A percentile compares a stretch with the other conserved stretches of the same genome.
Conservation (phyloP, 2,113 vertebrate genomes). For the Corynorhinus townsendii region DNA sequence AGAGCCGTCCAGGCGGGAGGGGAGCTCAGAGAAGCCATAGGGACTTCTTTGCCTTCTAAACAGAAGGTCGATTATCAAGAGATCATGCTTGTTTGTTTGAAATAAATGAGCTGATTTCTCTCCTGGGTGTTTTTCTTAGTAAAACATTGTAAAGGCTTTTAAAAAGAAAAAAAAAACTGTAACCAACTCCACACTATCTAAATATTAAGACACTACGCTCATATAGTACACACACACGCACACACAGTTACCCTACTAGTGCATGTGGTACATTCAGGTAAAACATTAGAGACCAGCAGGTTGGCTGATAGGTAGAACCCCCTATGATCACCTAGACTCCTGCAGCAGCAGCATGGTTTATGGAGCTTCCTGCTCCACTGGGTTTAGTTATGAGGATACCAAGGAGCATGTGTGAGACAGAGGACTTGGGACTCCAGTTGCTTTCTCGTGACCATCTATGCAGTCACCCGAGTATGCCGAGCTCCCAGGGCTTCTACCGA, state of each 20-base stretch:
- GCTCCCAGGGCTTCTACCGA: fast-evolving
- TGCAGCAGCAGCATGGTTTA: fast-evolving
- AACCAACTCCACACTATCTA: neutral
- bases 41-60: slow-evolving; percentile 71
- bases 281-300: neutral
- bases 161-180: neutral
- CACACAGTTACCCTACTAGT: neutral
- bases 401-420: neutral
- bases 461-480: neutral
- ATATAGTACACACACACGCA: neutral
- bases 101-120: slow-evolving; percentile 73
- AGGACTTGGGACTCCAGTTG: neutral
- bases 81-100: slow-evolving; percentile 78
- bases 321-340: no score
- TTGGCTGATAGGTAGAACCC: neutral
- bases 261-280: neutral
- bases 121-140: slow-evolving; percentile 67
- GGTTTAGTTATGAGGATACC: neutral
- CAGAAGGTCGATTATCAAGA: slow-evolving; percentile 74
- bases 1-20: slow-evolving; percentile 48
- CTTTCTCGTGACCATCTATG: neutral
- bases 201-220: neutral
- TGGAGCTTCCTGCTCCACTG: neutral
- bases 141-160: slow-evolving; percentile 51
- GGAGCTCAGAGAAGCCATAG: slow-evolving; percentile 59